These are phyloP conservation scores for Hypotaenidia philippensis DNA, from an alignment of 2,797 vertebrate species.

Conservation along the genomic window DNA sequence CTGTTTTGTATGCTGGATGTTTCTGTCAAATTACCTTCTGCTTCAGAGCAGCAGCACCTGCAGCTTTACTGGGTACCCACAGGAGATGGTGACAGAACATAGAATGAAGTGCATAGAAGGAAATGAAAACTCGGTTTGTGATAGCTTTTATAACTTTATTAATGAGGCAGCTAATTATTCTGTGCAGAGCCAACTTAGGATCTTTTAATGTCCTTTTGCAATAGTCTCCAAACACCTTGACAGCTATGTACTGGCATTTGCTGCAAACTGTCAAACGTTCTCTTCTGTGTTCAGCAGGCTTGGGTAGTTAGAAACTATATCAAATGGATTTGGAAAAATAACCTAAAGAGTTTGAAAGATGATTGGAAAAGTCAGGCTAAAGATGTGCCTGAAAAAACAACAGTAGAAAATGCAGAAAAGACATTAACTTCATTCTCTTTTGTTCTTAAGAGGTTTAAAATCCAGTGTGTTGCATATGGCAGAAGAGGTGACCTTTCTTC, in stretches of 20 bases:
- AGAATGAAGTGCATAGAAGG: background rate
- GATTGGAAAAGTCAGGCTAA: background rate
- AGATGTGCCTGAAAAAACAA: background rate
- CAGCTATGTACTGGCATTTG: background rate
- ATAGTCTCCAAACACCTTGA: background rate
- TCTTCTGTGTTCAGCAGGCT: background rate
- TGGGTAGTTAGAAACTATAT: background rate
- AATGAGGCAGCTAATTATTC: background rate
- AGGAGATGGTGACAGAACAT: background rate
- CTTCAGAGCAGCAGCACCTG: accelerated
- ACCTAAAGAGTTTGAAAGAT: background rate
- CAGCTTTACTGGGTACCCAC: accelerated
- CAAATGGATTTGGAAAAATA: background rate
- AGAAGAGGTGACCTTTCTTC: background rate
- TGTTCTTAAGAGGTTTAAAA: background rate
- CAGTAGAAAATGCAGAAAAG: background rate
- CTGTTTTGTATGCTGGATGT: background rate
- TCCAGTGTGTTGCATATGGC: background rate
- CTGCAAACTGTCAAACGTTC: background rate
- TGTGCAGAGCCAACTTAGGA: background rate
- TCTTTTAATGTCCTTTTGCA: background rate
- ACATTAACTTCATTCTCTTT: background rate
- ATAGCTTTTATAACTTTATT: background rate
- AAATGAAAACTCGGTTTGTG: background rate
- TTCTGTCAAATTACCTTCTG: background rate